Evolutionary conservation across 2,888 invertebrate genomes (phyloP).

Genomic region (Petrolisthes cinctipes): DNA sequence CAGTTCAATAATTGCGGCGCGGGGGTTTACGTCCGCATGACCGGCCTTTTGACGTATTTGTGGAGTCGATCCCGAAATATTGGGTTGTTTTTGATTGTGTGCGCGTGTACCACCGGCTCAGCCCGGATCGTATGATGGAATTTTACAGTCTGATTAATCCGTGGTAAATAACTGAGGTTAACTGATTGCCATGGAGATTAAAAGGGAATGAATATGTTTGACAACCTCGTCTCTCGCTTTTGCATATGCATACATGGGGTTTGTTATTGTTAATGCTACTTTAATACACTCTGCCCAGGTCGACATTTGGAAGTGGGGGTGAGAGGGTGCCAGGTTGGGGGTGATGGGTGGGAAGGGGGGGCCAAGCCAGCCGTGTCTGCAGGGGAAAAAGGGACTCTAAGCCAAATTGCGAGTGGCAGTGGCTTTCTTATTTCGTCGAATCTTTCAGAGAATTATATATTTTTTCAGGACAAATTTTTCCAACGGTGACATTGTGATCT

Average conservation of each 20-base stretch:
- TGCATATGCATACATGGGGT: slow-evolving; percentile 27
- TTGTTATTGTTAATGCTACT: slow-evolving; percentile 14
- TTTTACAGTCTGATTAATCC: slow-evolving; percentile 39
- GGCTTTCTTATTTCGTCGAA: too few species aligned
- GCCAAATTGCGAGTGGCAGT: too few species aligned
- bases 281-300: background rate
- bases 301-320: background rate
- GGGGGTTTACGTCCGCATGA: slow-evolving; percentile 43
- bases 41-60: slow-evolving; percentile 47
- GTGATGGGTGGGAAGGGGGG: too few species aligned
- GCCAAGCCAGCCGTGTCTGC: too few species aligned
- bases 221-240: slow-evolving; percentile 18
- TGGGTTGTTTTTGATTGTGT: slow-evolving; percentile 49
- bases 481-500: too few species aligned
- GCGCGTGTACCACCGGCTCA: slow-evolving; percentile 41
- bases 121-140: slow-evolving; percentile 45
- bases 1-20: slow-evolving; percentile 45
- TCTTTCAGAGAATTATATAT: too few species aligned
- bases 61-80: slow-evolving; percentile 39
- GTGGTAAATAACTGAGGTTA: slow-evolving; percentile 39
- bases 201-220: slow-evolving; percentile 47
- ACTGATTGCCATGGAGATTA: slow-evolving; percentile 48
- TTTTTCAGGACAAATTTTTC: too few species aligned
- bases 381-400: too few species aligned
- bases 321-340: background rate